Conservation (phyloP, 2,888 invertebrate species). For the Tromatobia lineatoria region DNA sequence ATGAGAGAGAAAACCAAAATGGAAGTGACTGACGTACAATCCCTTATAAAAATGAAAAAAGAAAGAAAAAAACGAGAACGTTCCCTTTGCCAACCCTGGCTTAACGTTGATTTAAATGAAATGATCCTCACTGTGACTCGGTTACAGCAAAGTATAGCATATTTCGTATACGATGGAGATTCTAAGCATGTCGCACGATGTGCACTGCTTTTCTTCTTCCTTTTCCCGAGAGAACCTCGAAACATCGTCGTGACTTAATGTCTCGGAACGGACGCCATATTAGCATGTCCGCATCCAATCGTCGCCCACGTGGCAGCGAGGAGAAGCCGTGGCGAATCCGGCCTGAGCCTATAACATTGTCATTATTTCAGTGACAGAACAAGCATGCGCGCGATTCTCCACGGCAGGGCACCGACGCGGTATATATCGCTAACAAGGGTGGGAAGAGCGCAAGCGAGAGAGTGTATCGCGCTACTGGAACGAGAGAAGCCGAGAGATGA, state of each 20-base stretch:
- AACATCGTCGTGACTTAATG: constrained; percentile 79
- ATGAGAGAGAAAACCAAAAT: too few relatives aligned
- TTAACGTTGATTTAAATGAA: background rate
- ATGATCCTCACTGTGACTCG: background rate
- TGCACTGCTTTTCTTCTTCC: constrained; percentile 23
- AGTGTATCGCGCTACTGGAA: constrained; percentile 40
- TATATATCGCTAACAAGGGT: constrained; percentile 83
- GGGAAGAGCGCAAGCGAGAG: constrained; percentile 75
- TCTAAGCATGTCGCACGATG: background rate
- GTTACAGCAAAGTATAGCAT: background rate
- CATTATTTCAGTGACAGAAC: constrained; percentile 84
- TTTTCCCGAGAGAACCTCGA: constrained; percentile 34
- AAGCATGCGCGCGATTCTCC: constrained; percentile 84
- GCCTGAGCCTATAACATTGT: constrained; percentile 83
- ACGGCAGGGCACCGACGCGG: constrained; percentile 75
- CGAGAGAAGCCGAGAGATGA: constrained; percentile 42
- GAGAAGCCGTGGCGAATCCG: constrained; percentile 82
- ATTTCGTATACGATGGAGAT: background rate
- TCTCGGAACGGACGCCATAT: constrained; percentile 85
- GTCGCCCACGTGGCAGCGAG: constrained; percentile 83
- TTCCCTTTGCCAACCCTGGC: background rate
- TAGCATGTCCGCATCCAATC: constrained; percentile 85
- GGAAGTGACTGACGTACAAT: too few relatives aligned
- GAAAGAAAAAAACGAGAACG: background rate
- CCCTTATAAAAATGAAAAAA: background rate